These are phyloP conservation scores for Atta colombica DNA, from an alignment of 1,140 invertebrate genomes.

Conservation along the genomic window DNA sequence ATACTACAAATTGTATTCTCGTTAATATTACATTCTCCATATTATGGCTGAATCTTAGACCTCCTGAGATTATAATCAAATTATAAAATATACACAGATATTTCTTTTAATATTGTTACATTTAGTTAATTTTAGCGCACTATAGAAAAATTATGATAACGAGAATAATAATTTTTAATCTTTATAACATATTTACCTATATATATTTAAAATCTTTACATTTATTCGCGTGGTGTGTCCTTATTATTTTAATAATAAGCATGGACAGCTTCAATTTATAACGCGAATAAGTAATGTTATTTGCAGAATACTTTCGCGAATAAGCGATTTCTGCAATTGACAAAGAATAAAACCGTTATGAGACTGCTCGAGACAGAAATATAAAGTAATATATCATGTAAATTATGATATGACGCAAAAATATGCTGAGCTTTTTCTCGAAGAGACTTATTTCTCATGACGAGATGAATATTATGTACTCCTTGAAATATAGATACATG, in stretches of 20 bases:
- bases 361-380: constrained; percentile 7
- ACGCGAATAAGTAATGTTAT: neutral
- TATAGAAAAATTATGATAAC: neutral
- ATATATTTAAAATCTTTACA: too few species aligned
- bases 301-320: constrained; percentile 13
- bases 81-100: neutral
- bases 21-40: neutral
- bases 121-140: neutral
- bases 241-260: neutral
- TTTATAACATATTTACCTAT: neutral
- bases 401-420: constrained; percentile 44
- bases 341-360: constrained; percentile 23
- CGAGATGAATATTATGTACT: constrained; percentile 19
- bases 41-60: neutral
- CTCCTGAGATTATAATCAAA: neutral
- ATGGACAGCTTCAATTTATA: neutral
- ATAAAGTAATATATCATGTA: constrained; percentile 38
- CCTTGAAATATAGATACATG: neutral
- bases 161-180: neutral
- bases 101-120: constrained; percentile 2
- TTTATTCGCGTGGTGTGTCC: neutral
- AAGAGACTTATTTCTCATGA: neutral
- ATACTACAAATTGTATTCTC: neutral
- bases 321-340: constrained; percentile 36
- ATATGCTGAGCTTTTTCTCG: constrained; percentile 44